Evolutionary conservation across 2,113 vertebrate species (phyloP).

Genomic region (Tyto alba): DNA sequence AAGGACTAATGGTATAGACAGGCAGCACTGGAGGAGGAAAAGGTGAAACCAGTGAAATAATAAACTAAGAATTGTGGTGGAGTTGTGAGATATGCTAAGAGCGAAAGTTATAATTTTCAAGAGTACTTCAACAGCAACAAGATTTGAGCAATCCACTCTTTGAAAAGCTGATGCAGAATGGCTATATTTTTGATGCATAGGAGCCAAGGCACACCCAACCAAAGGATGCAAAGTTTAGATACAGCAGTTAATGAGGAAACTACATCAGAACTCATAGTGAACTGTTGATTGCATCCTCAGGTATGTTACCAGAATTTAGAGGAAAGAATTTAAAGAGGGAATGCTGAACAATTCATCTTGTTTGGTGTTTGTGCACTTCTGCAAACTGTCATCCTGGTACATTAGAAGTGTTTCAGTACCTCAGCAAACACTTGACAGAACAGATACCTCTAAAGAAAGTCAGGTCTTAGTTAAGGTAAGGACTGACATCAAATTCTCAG

Average conservation of each 20-base stretch:
- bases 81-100: not conserved
- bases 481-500: not conserved
- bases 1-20: not conserved
- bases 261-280: not conserved
- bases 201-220: not conserved
- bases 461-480: not conserved
- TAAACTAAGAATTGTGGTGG: not conserved
- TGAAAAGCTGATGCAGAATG: not conserved
- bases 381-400: not conserved
- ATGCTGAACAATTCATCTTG: fast-evolving
- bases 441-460: not conserved
- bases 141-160: not conserved
- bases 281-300: not conserved
- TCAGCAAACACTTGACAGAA: not conserved
- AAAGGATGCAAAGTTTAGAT: not conserved
- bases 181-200: not conserved
- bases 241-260: not conserved
- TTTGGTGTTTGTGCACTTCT: not conserved
- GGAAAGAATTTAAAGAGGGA: not conserved
- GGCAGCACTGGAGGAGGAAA: not conserved
- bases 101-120: not conserved
- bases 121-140: not conserved
- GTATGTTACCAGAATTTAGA: not conserved
- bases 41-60: not conserved
- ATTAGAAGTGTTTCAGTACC: not conserved